These are phyloP conservation scores for Syrphus vitripennis DNA, from an alignment of 2,888 invertebrate genomes.

Conservation along the genomic window DNA sequence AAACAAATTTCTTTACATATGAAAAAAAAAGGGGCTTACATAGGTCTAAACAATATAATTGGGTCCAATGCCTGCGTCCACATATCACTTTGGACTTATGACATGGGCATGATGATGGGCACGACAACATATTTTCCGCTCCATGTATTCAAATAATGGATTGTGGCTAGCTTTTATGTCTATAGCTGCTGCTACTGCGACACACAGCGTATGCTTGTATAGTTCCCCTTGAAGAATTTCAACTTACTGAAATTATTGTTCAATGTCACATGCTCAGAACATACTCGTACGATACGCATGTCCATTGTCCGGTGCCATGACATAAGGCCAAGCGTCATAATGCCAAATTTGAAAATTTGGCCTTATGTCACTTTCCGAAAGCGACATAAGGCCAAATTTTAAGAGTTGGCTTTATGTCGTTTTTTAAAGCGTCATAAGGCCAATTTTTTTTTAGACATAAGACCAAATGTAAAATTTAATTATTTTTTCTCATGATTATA, in stretches of 20 bases:
- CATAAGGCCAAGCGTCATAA: no score
- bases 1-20: neutral
- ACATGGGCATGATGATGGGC: no score
- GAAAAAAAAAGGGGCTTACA: neutral
- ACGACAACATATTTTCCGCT: slow-evolving; percentile 60
- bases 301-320: no score
- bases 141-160: slow-evolving; percentile 60
- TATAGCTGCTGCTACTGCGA: neutral
- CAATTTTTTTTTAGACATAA: no score
- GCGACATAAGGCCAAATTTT: no score
- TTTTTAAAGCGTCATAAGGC: no score
- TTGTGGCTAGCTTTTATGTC: slow-evolving; percentile 50
- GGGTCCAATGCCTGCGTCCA: slow-evolving; percentile 30
- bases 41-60: neutral
- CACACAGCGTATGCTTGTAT: neutral
- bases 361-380: no score
- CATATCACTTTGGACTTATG: slow-evolving; percentile 32
- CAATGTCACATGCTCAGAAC: slow-evolving; percentile 16
- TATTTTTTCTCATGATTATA: no score
- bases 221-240: neutral
- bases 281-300: neutral
- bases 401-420: no score
- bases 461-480: no score
- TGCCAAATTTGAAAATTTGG: no score
- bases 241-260: neutral